These are phyloP conservation scores for Morpho achilles DNA, from an alignment of 2,888 invertebrate species.

Conservation along the genomic window DNA sequence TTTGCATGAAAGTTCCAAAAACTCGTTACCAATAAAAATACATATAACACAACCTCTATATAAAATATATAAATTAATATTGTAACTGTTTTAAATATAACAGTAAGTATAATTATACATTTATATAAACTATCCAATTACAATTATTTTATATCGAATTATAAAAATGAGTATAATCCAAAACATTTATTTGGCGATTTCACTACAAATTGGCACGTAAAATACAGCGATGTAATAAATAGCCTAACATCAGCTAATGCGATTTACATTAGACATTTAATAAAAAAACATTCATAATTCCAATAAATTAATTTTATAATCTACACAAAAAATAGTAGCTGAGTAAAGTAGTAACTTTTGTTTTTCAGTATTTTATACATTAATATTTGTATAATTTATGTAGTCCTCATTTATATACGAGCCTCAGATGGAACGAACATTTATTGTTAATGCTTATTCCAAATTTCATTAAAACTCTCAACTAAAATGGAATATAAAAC, in stretches of 20 bases:
- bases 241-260: slow-evolving; percentile 39
- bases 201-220: slow-evolving; percentile 62
- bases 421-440: slow-evolving; percentile 26
- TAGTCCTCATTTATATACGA: slow-evolving; percentile 37
- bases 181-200: slow-evolving; percentile 48
- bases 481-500: slow-evolving; percentile 49
- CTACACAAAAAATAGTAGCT: slow-evolving; percentile 28
- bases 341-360: slow-evolving; percentile 21
- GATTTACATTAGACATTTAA: slow-evolving; percentile 35
- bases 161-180: slow-evolving; percentile 21
- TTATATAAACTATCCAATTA: slow-evolving; percentile 23
- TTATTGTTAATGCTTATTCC: too few species aligned
- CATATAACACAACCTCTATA: slow-evolving; percentile 50
- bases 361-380: too few species aligned
- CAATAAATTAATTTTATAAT: slow-evolving; percentile 37
- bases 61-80: slow-evolving; percentile 48
- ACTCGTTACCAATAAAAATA: slow-evolving; percentile 42
- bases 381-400: slow-evolving; percentile 21
- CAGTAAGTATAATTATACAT: slow-evolving; percentile 34
- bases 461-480: slow-evolving; percentile 35
- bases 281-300: slow-evolving; percentile 33
- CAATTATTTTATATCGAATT: slow-evolving; percentile 17
- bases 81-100: slow-evolving; percentile 29
- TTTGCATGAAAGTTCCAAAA: slow-evolving; percentile 64
- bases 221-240: slow-evolving; percentile 39